These are phyloP conservation scores for Characodon lateralis DNA, from an alignment of 2,797 vertebrate genomes.

Conservation along the genomic window DNA sequence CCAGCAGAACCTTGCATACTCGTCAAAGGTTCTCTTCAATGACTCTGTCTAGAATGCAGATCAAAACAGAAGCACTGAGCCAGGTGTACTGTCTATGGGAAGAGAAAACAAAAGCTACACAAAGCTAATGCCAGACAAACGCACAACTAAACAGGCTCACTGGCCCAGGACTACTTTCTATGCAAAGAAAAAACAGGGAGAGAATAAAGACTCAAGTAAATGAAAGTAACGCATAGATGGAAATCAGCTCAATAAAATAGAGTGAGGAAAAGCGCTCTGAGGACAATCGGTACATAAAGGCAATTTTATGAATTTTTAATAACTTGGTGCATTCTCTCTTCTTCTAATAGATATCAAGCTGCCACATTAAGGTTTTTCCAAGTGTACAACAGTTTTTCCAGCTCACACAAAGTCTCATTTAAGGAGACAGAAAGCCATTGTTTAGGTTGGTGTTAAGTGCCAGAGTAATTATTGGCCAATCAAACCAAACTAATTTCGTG, in stretches of 20 bases:
- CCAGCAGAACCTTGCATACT: background rate
- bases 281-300: background rate
- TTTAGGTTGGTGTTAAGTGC: slow-evolving; percentile 26
- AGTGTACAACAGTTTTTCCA: slow-evolving; percentile 26
- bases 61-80: background rate
- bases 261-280: background rate
- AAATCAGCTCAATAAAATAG: background rate
- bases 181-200: background rate
- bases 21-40: background rate
- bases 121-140: background rate
- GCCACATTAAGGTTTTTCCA: slow-evolving; percentile 11
- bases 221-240: background rate
- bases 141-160: background rate
- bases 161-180: background rate
- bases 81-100: background rate
- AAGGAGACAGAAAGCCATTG: slow-evolving; percentile 22
- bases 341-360: background rate
- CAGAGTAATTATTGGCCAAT: slow-evolving; percentile 37
- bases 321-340: background rate
- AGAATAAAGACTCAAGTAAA: background rate
- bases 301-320: background rate
- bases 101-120: background rate
- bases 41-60: background rate
- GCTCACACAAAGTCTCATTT: slow-evolving; percentile 19
- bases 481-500: slow-evolving; percentile 22